These are phyloP conservation scores for Centropus unirufus DNA, from an alignment of 2,113 vertebrate species.

Conservation along the genomic window DNA sequence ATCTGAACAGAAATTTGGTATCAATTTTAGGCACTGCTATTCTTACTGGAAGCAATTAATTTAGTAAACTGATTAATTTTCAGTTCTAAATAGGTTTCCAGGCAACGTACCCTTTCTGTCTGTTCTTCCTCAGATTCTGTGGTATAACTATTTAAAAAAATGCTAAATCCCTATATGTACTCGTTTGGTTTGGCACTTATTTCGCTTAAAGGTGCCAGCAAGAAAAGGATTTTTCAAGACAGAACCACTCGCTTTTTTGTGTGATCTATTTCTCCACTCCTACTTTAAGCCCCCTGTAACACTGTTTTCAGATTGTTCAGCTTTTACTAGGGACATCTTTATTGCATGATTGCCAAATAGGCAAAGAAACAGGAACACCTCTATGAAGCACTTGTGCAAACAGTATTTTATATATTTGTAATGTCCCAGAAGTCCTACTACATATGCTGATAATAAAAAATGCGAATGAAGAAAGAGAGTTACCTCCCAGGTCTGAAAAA, in stretches of 20 bases:
- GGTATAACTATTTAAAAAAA: neutral
- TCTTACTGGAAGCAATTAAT: neutral
- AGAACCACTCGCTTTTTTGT: neutral
- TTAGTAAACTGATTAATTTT: neutral
- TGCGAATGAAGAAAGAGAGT: neutral
- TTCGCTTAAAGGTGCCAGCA: neutral
- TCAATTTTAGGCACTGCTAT: neutral
- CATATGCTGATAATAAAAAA: conserved; percentile 13
- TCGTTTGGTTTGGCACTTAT: neutral
- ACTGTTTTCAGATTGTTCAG: neutral
- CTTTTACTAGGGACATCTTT: neutral
- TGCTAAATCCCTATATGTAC: neutral
- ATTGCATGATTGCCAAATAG: neutral
- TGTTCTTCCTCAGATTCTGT: neutral
- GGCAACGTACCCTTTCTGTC: neutral
- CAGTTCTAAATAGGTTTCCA: neutral
- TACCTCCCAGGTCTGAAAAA: neutral
- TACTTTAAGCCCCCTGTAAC: neutral
- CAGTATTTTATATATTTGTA: conserved; percentile 6
- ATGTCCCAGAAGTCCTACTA: neutral
- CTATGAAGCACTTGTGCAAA: conserved; percentile 3
- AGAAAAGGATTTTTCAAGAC: neutral
- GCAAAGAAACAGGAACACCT: neutral
- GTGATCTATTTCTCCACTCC: neutral
- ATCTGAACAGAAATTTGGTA: neutral